phyloP scores from a whole-genome alignment of 2,888 invertebrate genomes.

The Chirona hameri region DNA sequence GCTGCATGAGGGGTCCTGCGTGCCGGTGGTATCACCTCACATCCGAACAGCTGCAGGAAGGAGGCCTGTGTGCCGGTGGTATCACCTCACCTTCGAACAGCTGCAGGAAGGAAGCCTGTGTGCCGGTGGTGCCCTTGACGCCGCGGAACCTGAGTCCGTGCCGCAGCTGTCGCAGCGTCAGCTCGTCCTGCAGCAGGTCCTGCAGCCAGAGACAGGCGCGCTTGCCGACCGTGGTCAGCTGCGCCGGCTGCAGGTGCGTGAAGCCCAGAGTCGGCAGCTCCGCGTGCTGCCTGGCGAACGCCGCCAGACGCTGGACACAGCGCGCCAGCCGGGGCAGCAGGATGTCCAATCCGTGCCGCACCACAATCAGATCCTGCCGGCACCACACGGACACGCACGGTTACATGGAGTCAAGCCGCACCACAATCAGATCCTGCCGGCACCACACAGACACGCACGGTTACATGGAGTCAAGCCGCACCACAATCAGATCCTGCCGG shows the following conservation, averaged over 20 bases:
- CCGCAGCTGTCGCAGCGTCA: conserved; percentile 68
- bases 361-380: conserved; percentile 72
- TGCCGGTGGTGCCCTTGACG: conserved; percentile 98
- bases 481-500: no score
- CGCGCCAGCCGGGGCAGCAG: conserved; percentile 78
- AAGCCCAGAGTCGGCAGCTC: conserved; percentile 87
- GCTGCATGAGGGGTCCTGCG: no score
- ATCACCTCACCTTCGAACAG: conserved; percentile 69
- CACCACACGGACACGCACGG: background rate
- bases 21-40: conserved; percentile 45
- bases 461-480: no score
- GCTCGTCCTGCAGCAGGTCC: conserved; percentile 90
- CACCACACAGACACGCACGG: no score
- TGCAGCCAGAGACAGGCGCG: conserved; percentile 91
- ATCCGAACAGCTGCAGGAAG: conserved; percentile 88
- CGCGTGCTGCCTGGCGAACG: conserved; percentile 76
- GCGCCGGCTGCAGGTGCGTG: conserved; percentile 97
- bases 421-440: no score
- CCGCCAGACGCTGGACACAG: conserved; percentile 70
- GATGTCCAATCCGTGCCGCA: conserved; percentile 81
- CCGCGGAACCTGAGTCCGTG: conserved; percentile 87
- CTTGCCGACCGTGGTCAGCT: conserved; percentile 96
- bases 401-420: no score
- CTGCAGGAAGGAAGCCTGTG: conserved; percentile 93
- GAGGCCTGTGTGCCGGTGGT: conserved; percentile 99